Base-by-base conservation (phyloP, 2,888 invertebrate species). In the Parapristionchus giblindavisi region DNA sequence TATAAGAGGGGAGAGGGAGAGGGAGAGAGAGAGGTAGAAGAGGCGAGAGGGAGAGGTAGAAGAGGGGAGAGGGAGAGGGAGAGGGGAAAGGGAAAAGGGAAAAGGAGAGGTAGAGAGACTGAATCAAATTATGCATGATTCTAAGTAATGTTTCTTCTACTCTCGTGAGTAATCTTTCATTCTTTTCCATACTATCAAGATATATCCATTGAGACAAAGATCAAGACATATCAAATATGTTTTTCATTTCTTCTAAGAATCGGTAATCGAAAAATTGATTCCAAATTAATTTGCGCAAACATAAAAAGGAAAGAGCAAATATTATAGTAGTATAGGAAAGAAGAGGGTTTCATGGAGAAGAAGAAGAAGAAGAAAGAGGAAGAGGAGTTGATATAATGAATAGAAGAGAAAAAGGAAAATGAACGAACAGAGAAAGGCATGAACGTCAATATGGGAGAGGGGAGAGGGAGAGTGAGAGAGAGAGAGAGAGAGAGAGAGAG, bases 21-120 rank as follows among this genome's bases (percentile, higher is more conserved):
- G 38, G n/a, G 11, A 63, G 40, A 38, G 11, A 29, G 38, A 34
- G 29, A 72, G 27, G 51, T 58, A 43, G 40, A 48, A 54, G 29
- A 71, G 54, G 71, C 70, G 38, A 66, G 24, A 66, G 75, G 63
- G 65, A 65, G 63, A 24, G 56, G 40, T 14, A 43, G 71, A 54
- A 11, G 21, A 29, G 72, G 34, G 36, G 74, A 32, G 61, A 34
- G 43, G 40, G 63, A 63, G 63, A 63, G 24, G 40, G 63, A 63
- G 63, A 27, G 38, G 63, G 38, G 40, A 27, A 38, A 36, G 36
- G 60, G 34, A n/a, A 34, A 24, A n/a, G 60, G 54, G 6, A 24
- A n/a, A n/a, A 24, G n/a, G 54, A 27, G n/a, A 54, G 14, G 54
- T 8, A 54, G 6, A 24, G 24, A 5, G 11, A 54, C 6, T 54